Evolutionary conservation across 2,113 vertebrate species (phyloP).

Genomic region (Otolemur garnettii): DNA sequence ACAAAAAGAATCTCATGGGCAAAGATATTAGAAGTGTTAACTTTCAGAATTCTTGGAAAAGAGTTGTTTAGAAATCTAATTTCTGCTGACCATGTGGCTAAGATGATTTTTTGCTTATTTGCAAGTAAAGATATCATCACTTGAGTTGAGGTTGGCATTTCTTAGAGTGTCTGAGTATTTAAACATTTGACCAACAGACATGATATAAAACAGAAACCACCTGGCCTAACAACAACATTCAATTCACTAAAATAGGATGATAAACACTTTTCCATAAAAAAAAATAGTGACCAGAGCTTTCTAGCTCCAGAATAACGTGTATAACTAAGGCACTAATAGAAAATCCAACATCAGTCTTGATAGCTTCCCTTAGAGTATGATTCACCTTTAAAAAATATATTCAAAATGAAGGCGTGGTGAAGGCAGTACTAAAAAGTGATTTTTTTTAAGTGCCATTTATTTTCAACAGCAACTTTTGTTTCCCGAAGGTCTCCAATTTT

Average conservation of each 20-base stretch:
- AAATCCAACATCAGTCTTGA: background rate
- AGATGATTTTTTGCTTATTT: background rate
- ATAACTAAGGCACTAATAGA: background rate
- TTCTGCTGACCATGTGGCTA: slow-evolving; percentile 21
- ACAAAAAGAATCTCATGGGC: background rate
- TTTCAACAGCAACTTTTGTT: slow-evolving; percentile 51
- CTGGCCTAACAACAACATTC: background rate
- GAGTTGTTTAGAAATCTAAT: background rate
- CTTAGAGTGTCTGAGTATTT: background rate
- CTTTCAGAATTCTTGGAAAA: background rate
- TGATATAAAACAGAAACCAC: background rate
- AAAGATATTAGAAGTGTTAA: background rate
- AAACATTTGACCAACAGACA: background rate
- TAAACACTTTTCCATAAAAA: background rate
- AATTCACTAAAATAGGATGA: slow-evolving; percentile 20
- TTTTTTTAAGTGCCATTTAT: background rate
- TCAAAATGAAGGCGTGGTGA: background rate
- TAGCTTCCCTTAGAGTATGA: background rate
- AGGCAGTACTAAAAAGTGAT: slow-evolving; percentile 35
- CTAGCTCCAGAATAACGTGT: background rate
- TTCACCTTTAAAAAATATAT: slow-evolving; percentile 26
- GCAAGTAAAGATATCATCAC: background rate
- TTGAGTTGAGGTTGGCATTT: slow-evolving; percentile 17
- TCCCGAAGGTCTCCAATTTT: slow-evolving; percentile 44
- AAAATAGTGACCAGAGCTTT: slow-evolving; percentile 18